These are phyloP conservation scores for Lepidurus apus DNA, from an alignment of 1,140 invertebrate species.

Conservation along the genomic window DNA sequence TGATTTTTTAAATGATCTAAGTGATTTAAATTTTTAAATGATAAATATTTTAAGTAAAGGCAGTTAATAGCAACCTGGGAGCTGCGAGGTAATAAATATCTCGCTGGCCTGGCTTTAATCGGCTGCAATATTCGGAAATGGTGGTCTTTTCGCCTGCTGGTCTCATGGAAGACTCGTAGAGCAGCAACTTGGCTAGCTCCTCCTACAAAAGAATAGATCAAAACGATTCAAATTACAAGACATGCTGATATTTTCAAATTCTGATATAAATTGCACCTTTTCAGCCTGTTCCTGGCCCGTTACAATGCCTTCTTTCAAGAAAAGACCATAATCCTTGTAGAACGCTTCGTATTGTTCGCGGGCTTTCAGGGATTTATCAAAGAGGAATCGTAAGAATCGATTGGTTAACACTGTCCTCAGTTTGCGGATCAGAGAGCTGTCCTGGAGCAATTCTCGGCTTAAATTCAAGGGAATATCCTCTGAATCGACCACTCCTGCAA, in stretches of 20 bases:
- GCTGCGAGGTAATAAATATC: constrained; percentile 91
- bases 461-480: constrained; percentile 97
- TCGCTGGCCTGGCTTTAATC: constrained; percentile 63
- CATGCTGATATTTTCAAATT: background rate
- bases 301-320: constrained; percentile 92
- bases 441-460: constrained; percentile 90
- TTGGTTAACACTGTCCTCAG: constrained; percentile 77
- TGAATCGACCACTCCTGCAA: constrained; percentile 84
- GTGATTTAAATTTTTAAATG: background rate
- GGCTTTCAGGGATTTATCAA: constrained; percentile 79
- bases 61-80: constrained; percentile 60
- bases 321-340: constrained; percentile 86
- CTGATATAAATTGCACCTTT: constrained; percentile 55
- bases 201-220: constrained; percentile 57
- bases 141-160: constrained; percentile 67
- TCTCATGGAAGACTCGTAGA: constrained; percentile 84
- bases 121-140: constrained; percentile 72
- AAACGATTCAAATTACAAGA: constrained; percentile 30
- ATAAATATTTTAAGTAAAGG: constrained; percentile 24
- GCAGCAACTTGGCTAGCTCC: constrained; percentile 80
- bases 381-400: constrained; percentile 76
- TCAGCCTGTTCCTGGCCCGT: constrained; percentile 68
- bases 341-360: constrained; percentile 74
- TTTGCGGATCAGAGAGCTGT: constrained; percentile 82
- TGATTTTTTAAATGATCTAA: no score